Conservation (phyloP, 2,113 vertebrate species). For the Puffinus mauretanicus region DNA sequence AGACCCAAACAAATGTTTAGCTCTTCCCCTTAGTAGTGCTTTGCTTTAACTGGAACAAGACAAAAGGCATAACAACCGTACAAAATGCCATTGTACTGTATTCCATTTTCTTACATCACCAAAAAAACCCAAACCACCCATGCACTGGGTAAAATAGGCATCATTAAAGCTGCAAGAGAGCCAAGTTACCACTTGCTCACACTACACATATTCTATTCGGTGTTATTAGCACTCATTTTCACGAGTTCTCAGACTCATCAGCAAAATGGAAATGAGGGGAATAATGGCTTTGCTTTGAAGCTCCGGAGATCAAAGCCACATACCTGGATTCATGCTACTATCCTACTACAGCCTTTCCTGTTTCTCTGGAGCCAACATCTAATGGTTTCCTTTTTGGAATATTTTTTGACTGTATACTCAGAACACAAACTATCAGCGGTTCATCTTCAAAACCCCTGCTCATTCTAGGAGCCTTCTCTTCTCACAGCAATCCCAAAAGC, state of each 20-base stretch:
- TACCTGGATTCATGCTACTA: conserved; percentile 8
- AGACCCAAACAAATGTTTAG: neutral
- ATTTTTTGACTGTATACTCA: neutral
- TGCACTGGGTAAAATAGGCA: neutral
- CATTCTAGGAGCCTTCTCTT: neutral
- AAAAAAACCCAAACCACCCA: neutral
- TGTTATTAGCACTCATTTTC: conserved; percentile 6
- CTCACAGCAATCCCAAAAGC: neutral
- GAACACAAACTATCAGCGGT: neutral
- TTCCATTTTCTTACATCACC: neutral
- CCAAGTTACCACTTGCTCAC: conserved; percentile 11
- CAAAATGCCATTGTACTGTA: neutral
- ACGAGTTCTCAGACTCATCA: conserved; percentile 31
- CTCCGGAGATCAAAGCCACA: conserved; percentile 10
- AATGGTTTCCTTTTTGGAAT: conserved; percentile 18
- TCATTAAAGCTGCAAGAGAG: neutral
- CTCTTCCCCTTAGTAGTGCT: neutral
- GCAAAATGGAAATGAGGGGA: conserved; percentile 47
- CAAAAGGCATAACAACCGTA: neutral
- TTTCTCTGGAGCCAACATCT: neutral
- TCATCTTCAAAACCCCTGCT: neutral
- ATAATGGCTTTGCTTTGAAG: conserved; percentile 41
- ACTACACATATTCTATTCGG: neutral
- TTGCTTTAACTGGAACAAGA: neutral
- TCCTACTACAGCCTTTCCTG: conserved; percentile 33